These are phyloP conservation scores for Bombus sylvicola DNA, from an alignment of 1,140 invertebrate species.

Conservation along the genomic window DNA sequence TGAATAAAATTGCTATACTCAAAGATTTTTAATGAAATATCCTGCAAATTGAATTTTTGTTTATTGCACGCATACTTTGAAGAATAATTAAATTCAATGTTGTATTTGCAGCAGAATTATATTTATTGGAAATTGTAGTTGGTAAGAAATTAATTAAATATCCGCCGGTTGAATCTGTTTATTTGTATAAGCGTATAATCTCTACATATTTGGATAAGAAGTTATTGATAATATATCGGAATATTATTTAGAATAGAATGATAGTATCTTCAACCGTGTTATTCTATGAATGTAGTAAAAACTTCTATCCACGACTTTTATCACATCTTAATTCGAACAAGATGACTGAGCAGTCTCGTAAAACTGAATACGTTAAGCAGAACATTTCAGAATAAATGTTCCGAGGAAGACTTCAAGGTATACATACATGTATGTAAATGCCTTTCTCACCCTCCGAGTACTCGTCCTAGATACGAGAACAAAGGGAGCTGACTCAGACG, in stretches of 20 bases:
- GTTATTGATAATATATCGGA: background rate
- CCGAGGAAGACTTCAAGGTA: conserved; percentile 16
- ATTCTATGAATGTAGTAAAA: background rate
- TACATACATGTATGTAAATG: background rate
- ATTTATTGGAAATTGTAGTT: background rate
- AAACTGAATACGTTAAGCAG: conserved; percentile 19
- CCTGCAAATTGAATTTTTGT: background rate
- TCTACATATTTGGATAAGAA: background rate
- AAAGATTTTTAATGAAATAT: background rate
- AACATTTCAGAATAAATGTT: conserved; percentile 32
- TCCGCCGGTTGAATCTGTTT: too few relatives aligned
- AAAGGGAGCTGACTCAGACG: conserved; percentile 49
- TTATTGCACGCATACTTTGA: background rate
- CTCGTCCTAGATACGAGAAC: conserved; percentile 48
- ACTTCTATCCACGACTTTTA: background rate
- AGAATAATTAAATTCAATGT: background rate
- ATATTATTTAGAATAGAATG: background rate
- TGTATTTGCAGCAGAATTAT: background rate
- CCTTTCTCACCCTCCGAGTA: conserved; percentile 21
- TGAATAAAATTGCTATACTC: background rate
- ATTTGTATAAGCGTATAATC: too few relatives aligned
- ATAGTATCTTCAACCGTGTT: too few relatives aligned
- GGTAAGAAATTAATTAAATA: too few relatives aligned
- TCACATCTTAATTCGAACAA: background rate
- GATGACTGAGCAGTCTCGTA: background rate